Base-by-base conservation (phyloP, 2,888 invertebrate genomes). In the Amiota mariae region DNA sequence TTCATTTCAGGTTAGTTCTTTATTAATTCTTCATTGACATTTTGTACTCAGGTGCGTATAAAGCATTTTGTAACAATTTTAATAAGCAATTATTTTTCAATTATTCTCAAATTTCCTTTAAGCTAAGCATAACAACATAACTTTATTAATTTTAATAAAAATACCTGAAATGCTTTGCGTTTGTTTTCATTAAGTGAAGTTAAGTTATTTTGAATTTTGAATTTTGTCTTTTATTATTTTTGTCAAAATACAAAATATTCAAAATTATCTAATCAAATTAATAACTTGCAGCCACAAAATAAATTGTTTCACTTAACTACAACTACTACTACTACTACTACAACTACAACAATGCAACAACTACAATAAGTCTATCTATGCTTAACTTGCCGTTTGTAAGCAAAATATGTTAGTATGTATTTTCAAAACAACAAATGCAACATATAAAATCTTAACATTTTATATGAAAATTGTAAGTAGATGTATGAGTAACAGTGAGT, bases 401-500 rank as follows among this genome's bases (percentile, higher is more conserved):
- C 9, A 18, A 13, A 64, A 47, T 48, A 18, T 64, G 47, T 8
- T n/a, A 15, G 64, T n/a, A 64, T 47, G 64, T n/a, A 64, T 47
- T 64, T 12, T 11, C 64, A 20, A 9, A 24, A 2, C 20, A 20
- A 59, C 18, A 73, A 72, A 77, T 72, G 75, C 49, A 78, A 73
- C 77, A 54, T 36, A 36, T 36, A 79, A 79, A 79, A 51, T 72
- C 63, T 73, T 73, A 72, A 70, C n/a, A 81, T 73, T 54, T 72
- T 71, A 51, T 36, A 4, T 6, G 36, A 36, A 56, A 72, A 15
- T 66, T 6, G 20, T 59, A 36, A 4, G 36, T 36, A 36, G 36
- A 78, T 51, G 36, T 36, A 36, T 1, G 36, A 36, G 36, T 36
- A 36, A 36, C 4, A 36, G 0, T 24, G 3, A 36, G 36, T 36